A percentile compares a stretch with the other conserved stretches of the same genome.
These are phyloP conservation scores for Tiphia femorata DNA, from an alignment of 2,888 invertebrate genomes.

Conservation along the genomic window DNA sequence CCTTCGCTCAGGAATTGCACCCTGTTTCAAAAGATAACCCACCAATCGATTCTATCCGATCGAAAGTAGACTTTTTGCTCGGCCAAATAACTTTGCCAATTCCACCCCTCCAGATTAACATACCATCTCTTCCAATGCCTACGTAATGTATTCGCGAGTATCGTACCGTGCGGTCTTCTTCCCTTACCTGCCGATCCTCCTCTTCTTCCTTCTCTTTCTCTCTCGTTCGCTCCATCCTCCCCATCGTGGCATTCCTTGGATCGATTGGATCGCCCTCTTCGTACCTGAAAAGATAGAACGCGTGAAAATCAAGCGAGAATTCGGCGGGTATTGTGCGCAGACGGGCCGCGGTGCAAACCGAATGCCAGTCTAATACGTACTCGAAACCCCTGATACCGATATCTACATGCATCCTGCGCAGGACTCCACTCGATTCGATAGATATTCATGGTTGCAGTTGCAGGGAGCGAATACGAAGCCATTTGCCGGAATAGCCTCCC, in stretches of 20 bases:
- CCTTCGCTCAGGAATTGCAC: no score
- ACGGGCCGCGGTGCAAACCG: constrained; percentile 45
- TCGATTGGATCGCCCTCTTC: not conserved
- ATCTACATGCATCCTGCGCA: constrained; percentile 39
- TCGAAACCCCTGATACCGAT: constrained; percentile 43
- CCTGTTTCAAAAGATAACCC: no score
- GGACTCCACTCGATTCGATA: constrained; percentile 44
- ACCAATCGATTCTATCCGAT: no score
- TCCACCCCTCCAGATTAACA: no score
- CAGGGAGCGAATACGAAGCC: constrained; percentile 45
- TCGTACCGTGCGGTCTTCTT: no score
- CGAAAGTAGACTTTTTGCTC: no score
- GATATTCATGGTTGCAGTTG: constrained; percentile 49
- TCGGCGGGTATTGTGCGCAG: constrained; percentile 39
- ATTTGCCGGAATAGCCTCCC: constrained; percentile 42
- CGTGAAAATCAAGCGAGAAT: constrained; percentile 43
- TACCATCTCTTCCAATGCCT: no score
- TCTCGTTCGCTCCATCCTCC: not conserved
- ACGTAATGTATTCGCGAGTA: no score
- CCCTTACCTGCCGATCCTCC: not conserved
- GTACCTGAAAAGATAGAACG: not conserved
- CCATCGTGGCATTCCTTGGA: not conserved
- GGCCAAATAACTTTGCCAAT: no score
- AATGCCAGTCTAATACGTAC: constrained; percentile 49
- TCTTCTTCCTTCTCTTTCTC: not conserved